Conservation (phyloP, 2,797 vertebrate genomes). For the Sebastes minor region DNA sequence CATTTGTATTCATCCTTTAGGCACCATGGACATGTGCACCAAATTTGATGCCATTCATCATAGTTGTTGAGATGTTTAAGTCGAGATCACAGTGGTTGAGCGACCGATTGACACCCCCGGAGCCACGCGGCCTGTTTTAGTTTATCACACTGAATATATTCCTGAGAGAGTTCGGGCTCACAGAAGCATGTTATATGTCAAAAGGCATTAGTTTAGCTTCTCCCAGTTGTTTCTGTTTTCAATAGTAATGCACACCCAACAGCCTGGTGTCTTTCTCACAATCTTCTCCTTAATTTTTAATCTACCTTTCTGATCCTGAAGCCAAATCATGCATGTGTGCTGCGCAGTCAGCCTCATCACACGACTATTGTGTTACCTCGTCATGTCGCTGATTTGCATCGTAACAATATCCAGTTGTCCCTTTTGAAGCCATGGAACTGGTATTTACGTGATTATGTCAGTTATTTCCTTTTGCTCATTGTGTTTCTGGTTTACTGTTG, state of each 20-base stretch:
- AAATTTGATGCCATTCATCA: not conserved
- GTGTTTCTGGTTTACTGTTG: slow-evolving; percentile 10
- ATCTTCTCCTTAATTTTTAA: not conserved
- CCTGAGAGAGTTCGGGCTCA: not conserved
- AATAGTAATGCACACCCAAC: not conserved
- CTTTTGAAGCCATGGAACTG: not conserved
- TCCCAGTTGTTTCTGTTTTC: not conserved
- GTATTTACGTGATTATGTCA: not conserved
- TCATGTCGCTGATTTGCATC: not conserved
- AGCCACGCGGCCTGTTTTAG: not conserved
- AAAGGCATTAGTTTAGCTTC: not conserved
- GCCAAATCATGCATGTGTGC: not conserved
- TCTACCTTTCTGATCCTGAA: not conserved
- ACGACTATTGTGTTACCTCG: not conserved
- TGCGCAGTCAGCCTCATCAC: not conserved
- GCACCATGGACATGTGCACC: not conserved
- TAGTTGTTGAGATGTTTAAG: not conserved
- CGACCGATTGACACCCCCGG: not conserved
- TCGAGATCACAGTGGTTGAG: not conserved
- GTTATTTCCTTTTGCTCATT: not conserved
- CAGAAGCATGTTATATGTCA: not conserved
- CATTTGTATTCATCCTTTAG: not conserved
- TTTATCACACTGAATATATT: not conserved
- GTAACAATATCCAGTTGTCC: not conserved
- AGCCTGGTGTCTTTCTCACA: not conserved